Evolutionary conservation across 1,140 invertebrate genomes (phyloP).

Genomic region (Sinella curviseta): DNA sequence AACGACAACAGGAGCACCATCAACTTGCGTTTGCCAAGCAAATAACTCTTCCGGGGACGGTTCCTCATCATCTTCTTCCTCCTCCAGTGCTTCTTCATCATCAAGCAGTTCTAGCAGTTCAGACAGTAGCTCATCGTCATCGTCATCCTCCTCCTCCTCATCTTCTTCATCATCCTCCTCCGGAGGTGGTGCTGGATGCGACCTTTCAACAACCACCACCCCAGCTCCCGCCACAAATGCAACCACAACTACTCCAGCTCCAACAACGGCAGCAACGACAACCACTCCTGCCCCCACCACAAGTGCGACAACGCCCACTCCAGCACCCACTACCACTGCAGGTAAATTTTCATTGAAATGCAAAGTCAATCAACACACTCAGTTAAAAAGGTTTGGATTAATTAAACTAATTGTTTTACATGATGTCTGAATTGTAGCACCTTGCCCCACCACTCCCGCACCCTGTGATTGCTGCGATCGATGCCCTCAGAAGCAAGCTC

Average conservation of each 20-base stretch:
- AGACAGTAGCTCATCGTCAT: neutral
- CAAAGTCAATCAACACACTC: too few species aligned
- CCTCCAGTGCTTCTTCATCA: neutral
- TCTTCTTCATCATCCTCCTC: neutral
- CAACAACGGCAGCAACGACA: neutral
- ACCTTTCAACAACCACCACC: neutral
- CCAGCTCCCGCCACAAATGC: neutral
- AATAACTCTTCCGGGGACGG: neutral
- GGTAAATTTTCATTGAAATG: neutral
- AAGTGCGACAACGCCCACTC: neutral
- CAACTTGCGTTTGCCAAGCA: neutral
- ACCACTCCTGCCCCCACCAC: neutral
- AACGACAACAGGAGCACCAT: neutral
- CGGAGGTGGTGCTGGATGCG: neutral
- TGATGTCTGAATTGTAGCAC: neutral
- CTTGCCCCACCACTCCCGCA: neutral
- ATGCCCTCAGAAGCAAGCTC: neutral
- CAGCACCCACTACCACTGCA: neutral
- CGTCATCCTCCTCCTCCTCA: neutral
- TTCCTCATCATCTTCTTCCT: neutral
- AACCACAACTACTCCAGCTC: neutral
- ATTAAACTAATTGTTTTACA: neutral
- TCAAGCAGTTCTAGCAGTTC: neutral
- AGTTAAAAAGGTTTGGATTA: too few species aligned
- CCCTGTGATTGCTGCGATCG: constrained; percentile 14